Conservation (phyloP, 1,140 invertebrate genomes). For the Antheraea mylitta region DNA sequence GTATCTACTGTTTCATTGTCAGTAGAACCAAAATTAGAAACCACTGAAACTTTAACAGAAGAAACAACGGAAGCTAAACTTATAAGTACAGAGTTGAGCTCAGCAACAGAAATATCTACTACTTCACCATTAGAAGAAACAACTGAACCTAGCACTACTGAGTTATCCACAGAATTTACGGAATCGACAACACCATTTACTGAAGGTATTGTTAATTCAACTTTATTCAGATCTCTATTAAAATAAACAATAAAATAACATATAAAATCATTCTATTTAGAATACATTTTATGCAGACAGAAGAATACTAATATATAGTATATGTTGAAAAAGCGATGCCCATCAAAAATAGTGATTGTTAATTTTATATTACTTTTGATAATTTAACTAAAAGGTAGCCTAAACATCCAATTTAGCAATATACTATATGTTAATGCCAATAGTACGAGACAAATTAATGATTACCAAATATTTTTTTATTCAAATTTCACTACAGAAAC, state of each 20-base stretch:
- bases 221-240: not conserved
- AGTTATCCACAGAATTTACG: conserved; percentile 4
- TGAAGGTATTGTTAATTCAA: conserved; percentile 11
- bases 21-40: not conserved
- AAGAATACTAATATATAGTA: too few species aligned
- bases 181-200: conserved; percentile 9
- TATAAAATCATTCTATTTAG: too few species aligned
- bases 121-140: conserved; percentile 17
- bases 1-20: conserved; percentile 19
- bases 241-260: too few species aligned
- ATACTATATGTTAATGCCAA: too few species aligned
- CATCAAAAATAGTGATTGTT: too few species aligned
- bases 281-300: too few species aligned
- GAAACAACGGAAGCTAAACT: not conserved
- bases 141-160: conserved; percentile 11
- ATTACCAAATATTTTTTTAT: not conserved
- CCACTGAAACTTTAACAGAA: not conserved
- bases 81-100: not conserved
- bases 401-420: too few species aligned
- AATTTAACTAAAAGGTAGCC: too few species aligned
- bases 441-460: too few species aligned
- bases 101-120: conserved; percentile 8
- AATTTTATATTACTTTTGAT: too few species aligned
- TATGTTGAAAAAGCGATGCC: too few species aligned
- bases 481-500: not conserved